Conservation (phyloP, 1,140 invertebrate species). For the Heliconius congener region DNA sequence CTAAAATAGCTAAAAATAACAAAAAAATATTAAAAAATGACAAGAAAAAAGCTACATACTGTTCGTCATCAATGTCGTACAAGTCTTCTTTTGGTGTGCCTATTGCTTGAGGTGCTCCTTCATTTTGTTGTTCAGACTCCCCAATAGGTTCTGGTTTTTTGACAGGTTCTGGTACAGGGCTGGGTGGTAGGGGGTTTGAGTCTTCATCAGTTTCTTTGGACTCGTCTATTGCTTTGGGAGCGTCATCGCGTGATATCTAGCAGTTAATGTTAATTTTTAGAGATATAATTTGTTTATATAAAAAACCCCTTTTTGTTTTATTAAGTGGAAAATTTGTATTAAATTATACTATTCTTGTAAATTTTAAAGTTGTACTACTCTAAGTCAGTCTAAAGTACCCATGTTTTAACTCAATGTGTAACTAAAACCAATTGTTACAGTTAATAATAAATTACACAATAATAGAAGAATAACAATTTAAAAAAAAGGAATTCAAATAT, state of each 20-base stretch:
- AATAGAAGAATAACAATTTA: too few species aligned
- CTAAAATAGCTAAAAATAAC: too few species aligned
- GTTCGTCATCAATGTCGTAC: conserved; percentile 35
- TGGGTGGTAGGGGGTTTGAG: neutral
- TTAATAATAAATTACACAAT: too few species aligned
- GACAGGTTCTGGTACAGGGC: neutral
- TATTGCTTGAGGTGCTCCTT: neutral
- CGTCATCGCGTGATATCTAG: conserved; percentile 47
- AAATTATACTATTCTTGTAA: too few species aligned
- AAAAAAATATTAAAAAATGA: neutral
- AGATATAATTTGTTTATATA: too few species aligned
- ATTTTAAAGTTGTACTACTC: too few species aligned
- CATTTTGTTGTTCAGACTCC: conserved; percentile 26
- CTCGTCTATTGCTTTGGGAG: conserved; percentile 52
- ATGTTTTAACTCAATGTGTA: too few species aligned
- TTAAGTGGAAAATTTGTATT: too few species aligned
- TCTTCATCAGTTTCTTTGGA: conserved; percentile 28
- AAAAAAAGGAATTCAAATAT: too few species aligned
- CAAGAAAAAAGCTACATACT: conserved; percentile 33
- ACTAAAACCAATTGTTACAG: too few species aligned
- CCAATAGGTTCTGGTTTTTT: neutral
- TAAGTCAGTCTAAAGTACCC: too few species aligned
- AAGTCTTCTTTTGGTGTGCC: conserved; percentile 25
- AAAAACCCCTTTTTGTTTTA: too few species aligned
- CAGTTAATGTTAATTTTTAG: neutral